Evolutionary conservation across 1,140 invertebrate genomes (phyloP), one percentile per base, ranked within the genome.

Genomic region (Zophobas morio): DNA sequence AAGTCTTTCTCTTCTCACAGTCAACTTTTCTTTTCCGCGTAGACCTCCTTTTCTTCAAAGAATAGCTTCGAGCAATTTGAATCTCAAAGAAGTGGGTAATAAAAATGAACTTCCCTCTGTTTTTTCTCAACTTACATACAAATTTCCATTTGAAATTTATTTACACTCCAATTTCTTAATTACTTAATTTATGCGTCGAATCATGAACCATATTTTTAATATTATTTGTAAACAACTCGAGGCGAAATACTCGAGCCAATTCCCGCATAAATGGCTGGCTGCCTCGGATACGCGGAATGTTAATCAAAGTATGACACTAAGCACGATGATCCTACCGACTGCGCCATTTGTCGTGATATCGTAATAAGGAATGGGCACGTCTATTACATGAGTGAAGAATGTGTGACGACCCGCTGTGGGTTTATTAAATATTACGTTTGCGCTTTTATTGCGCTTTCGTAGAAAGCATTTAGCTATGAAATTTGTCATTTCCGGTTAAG

Each of bases 11-110:
- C n/a, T 66, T 66, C 60, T 66, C 42, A 66, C 5, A 42, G 60
- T 56, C 71, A 56, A 73, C 49, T 56, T 54, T 73, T 72, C 70
- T 53, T 51, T 72, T 46, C 39, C 63, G 36, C 56, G 39, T 56
- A 56, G n/a, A 73, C 36, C 71, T 56, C 54, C 71, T 73, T 72
- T 73, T 56, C 54, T 56, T 56, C 71, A 73, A 73, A 73, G 49
- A 56, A 73, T 73, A 54, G 54, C 71, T 73, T 37, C 71, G 39
- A 56, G 54, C 71, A 73, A 73, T 73, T 73, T 73, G 71, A 73
- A 73, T 73, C 71, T 73, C 71, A 73, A 73, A 73, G 71, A 51
- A 73, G 35, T 54, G 71, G 36, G 36, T 73, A 73, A 73, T 73
- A 73, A 73, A 73, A 73, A 73, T 73, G 71, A 73, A 73, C 51